Conservation (phyloP, 1,140 invertebrate species). For the Samia ricini region DNA sequence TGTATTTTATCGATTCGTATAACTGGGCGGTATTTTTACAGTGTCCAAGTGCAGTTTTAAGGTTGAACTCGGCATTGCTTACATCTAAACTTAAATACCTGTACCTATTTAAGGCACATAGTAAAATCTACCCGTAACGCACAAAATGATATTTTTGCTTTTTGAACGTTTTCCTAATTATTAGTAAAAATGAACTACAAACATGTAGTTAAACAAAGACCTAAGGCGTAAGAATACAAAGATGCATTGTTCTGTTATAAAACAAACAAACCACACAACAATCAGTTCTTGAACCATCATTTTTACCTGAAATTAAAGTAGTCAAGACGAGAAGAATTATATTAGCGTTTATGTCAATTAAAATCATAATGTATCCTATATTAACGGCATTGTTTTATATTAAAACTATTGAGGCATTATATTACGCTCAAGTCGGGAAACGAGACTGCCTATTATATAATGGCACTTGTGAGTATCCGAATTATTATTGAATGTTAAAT, state of each 20-base stretch:
- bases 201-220: too few species aligned
- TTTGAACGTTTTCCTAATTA: too few species aligned
- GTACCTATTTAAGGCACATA: too few species aligned
- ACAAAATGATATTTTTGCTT: too few species aligned
- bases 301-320: background rate
- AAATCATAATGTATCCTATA: background rate
- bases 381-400: background rate
- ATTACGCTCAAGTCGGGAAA: slow-evolving; percentile 43
- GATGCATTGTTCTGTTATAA: background rate
- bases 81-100: too few species aligned
- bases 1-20: too few species aligned
- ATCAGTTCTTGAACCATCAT: background rate
- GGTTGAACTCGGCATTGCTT: too few species aligned
- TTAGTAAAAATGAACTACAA: too few species aligned
- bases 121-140: too few species aligned
- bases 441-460: slow-evolving; percentile 44
- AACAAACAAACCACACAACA: background rate
- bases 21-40: too few species aligned
- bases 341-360: background rate
- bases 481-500: background rate
- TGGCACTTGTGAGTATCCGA: slow-evolving; percentile 48
- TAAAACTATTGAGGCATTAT: slow-evolving; percentile 10
- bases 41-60: too few species aligned
- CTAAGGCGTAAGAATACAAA: background rate
- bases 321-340: background rate